Percentiles rank a stretch among this genome's conserved stretches.
These are phyloP conservation scores for Aphelenchoides besseyi DNA, from an alignment of 1,140 invertebrate genomes.

Conservation along the genomic window DNA sequence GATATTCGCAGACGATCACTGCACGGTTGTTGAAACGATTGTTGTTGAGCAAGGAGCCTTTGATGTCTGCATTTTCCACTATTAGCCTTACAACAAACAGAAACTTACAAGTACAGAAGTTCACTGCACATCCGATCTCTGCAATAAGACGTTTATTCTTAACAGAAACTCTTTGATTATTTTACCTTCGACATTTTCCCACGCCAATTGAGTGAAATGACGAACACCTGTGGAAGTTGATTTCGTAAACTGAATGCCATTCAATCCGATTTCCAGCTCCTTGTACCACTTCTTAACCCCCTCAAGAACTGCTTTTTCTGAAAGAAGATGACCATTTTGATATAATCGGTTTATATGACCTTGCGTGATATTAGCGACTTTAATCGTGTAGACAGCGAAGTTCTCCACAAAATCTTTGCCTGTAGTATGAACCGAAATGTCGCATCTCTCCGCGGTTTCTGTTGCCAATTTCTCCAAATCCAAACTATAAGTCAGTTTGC, in stretches of 20 bases:
- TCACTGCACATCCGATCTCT: slow-evolving; percentile 12
- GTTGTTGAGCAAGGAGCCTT: not conserved
- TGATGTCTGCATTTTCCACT: not conserved
- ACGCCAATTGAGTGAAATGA: slow-evolving; percentile 3
- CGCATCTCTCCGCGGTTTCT: not conserved
- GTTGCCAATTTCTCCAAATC: not conserved
- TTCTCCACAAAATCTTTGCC: not conserved
- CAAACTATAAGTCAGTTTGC: not conserved
- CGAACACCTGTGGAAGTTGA: not conserved
- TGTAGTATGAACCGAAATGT: slow-evolving; percentile 5
- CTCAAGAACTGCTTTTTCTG: not conserved
- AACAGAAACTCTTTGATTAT: no score
- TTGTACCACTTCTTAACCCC: slow-evolving; percentile 11
- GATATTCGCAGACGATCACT: not conserved
- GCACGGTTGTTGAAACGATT: not conserved
- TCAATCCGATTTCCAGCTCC: slow-evolving; percentile 1
- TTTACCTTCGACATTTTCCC: not conserved
- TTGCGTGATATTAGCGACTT: slow-evolving; percentile 8
- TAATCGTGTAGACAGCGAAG: slow-evolving; percentile 1
- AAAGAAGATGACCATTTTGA: not conserved
- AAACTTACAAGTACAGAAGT: slow-evolving; percentile 8
- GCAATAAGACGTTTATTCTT: no score
- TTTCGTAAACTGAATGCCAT: slow-evolving; percentile 1
- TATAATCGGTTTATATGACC: not conserved
- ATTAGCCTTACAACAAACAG: not conserved